These are phyloP conservation scores for Andricus curvator DNA, from an alignment of 2,888 invertebrate species.

Conservation along the genomic window DNA sequence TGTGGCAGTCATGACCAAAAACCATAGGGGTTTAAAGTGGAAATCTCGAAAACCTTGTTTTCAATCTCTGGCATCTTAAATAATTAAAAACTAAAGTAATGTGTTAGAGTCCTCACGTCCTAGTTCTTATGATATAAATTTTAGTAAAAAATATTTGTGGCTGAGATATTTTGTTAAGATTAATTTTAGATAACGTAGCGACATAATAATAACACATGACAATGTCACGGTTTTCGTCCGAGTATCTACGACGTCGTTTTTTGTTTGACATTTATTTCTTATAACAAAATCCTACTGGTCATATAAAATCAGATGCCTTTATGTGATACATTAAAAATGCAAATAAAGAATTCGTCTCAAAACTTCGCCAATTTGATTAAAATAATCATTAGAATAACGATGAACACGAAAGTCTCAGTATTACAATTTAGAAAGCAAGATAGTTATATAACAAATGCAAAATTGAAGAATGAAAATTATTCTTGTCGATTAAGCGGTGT, in stretches of 20 bases:
- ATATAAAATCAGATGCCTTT: neutral
- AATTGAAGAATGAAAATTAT: neutral
- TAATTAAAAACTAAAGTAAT: neutral
- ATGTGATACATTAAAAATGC: neutral
- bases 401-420: neutral
- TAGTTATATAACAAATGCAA: neutral
- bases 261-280: neutral
- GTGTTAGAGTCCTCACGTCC: neutral
- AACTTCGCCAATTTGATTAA: neutral
- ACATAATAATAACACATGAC: neutral
- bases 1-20: too few species aligned
- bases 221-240: neutral
- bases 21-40: neutral
- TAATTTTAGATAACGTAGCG: neutral
- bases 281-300: neutral
- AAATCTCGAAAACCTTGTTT: neutral
- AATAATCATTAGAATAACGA: neutral
- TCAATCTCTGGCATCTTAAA: neutral
- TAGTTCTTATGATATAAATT: neutral
- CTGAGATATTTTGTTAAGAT: neutral
- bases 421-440: neutral
- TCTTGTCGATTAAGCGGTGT: neutral
- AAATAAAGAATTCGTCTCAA: neutral
- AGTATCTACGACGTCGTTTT: neutral
- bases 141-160: conserved; percentile 2